phyloP scores from a whole-genome alignment of 1,140 invertebrate genomes.

The Tetragnatha versicolor region DNA sequence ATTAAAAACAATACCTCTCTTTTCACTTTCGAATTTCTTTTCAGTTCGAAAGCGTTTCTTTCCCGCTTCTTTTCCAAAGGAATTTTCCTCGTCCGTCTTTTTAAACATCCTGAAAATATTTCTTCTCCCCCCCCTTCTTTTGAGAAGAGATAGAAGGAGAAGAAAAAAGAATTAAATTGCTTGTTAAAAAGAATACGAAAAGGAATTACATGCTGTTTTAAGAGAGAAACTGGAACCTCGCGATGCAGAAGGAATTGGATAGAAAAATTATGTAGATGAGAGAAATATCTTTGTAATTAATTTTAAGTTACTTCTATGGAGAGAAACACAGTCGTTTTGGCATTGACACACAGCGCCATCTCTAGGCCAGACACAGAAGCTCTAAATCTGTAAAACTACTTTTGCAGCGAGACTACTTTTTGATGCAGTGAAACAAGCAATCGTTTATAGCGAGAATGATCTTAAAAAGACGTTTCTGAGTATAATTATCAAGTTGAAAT shows the following conservation, averaged over 20 bases:
- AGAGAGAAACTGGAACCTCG: neutral
- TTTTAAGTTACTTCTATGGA: conserved; percentile 23
- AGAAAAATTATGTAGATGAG: conserved; percentile 44
- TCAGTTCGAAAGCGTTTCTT: conserved; percentile 10
- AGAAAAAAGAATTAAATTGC: conserved; percentile 46
- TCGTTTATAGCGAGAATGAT: no score
- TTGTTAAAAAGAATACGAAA: conserved; percentile 17
- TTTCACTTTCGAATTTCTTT: neutral
- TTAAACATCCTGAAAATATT: conserved; percentile 30
- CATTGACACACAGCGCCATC: conserved; percentile 38
- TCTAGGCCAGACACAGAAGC: neutral
- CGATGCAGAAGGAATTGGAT: conserved; percentile 8
- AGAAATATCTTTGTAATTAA: conserved; percentile 36
- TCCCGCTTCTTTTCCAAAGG: neutral
- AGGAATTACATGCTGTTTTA: conserved; percentile 6
- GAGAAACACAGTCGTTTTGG: neutral
- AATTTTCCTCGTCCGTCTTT: neutral
- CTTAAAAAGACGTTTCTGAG: no score
- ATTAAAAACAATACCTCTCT: conserved; percentile 38
- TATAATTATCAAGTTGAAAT: no score
- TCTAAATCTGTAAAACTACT: neutral
- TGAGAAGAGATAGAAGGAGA: neutral
- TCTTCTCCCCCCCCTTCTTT: conserved; percentile 30
- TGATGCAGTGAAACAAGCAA: neutral
- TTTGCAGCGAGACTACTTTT: neutral